phyloP scores from a whole-genome alignment of 1,140 invertebrate species.

The Thrips palmi region DNA sequence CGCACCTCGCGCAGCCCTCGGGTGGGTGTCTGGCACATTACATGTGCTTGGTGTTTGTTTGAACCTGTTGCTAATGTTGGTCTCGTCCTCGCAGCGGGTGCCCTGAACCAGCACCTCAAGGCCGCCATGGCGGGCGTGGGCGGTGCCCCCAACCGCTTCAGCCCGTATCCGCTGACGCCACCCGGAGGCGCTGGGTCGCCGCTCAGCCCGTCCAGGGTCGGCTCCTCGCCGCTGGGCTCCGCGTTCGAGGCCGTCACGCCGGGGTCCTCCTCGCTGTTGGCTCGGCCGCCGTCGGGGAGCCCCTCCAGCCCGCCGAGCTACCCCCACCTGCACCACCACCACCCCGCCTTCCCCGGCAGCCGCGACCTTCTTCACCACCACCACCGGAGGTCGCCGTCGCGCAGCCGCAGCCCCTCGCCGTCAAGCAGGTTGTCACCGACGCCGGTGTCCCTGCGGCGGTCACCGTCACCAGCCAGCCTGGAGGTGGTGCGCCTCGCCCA shows the following conservation, averaged over 20 bases:
- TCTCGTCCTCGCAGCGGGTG: too few species aligned
- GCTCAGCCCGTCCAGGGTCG: constrained; percentile 20
- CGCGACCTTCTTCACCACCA: constrained; percentile 11
- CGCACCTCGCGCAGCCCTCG: too few species aligned
- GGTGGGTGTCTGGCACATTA: too few species aligned
- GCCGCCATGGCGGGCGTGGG: constrained; percentile 24
- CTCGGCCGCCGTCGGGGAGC: not conserved
- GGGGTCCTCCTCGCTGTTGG: too few species aligned
- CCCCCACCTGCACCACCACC: constrained; percentile 25
- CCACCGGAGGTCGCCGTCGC: constrained; percentile 7
- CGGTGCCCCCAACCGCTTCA: constrained; percentile 47
- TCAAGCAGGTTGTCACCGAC: too few species aligned
- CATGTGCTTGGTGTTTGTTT: too few species aligned
- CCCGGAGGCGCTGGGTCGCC: too few species aligned
- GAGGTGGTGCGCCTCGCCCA: too few species aligned
- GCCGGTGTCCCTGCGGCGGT: too few species aligned
- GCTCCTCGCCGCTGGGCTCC: constrained; percentile 40
- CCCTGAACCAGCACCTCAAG: constrained; percentile 29
- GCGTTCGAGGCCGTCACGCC: constrained; percentile 74
- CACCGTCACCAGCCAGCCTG: too few species aligned
- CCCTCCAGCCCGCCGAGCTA: constrained; percentile 18
- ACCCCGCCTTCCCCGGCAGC: constrained; percentile 15
- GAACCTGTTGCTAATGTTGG: too few species aligned
- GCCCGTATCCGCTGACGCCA: constrained; percentile 67
- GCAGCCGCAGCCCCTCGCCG: constrained; percentile 7